These are phyloP conservation scores for Cephus sareptanus DNA, from an alignment of 2,888 invertebrate genomes.

Conservation along the genomic window DNA sequence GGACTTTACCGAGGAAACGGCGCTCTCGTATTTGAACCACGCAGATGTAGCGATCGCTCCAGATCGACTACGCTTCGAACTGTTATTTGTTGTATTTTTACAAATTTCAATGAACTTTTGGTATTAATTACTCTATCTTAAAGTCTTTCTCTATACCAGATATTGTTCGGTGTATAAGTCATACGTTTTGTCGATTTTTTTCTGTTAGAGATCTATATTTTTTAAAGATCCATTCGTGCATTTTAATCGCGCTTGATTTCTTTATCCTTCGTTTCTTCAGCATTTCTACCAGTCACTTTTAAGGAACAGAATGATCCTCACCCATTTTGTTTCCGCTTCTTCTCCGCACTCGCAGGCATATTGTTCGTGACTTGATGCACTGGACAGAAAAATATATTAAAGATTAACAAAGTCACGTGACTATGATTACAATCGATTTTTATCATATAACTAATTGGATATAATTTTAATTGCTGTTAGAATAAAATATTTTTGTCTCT, in stretches of 20 bases:
- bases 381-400: conserved; percentile 69
- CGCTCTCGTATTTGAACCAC: conserved; percentile 17
- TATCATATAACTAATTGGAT: background rate
- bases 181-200: background rate
- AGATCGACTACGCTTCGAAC: background rate
- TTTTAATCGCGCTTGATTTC: background rate
- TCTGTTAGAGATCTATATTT: background rate
- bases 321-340: conserved; percentile 88
- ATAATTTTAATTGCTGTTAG: background rate
- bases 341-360: conserved; percentile 92
- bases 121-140: background rate
- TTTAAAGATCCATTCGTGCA: background rate
- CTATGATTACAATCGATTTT: background rate
- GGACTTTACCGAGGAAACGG: conserved; percentile 24
- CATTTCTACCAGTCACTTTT: background rate
- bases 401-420: conserved; percentile 19
- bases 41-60: background rate
- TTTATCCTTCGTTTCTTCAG: background rate
- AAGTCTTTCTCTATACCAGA: background rate
- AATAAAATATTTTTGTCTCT: background rate
- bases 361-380: conserved; percentile 96
- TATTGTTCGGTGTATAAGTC: background rate
- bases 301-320: conserved; percentile 68
- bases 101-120: background rate
- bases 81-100: background rate